A percentile compares a stretch with the other conserved stretches of the same genome.
These are phyloP conservation scores for Drosophila biarmipes DNA, from an alignment of 1,140 invertebrate species.

Conservation along the genomic window DNA sequence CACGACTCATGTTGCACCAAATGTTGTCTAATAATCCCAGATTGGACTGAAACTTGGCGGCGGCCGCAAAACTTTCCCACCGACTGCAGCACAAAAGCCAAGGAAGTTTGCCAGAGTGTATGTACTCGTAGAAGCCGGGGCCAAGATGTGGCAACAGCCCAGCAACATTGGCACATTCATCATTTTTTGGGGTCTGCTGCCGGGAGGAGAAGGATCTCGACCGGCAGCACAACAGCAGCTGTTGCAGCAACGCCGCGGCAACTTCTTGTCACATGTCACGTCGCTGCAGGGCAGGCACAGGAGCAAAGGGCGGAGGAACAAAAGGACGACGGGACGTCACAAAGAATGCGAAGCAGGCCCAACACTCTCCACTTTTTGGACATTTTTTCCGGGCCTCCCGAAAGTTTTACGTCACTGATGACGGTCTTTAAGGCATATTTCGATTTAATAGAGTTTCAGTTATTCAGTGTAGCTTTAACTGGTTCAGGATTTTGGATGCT, in stretches of 20 bases:
- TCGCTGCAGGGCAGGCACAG: slow-evolving; percentile 35
- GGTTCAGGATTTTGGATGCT: not conserved
- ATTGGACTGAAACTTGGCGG: slow-evolving; percentile 55
- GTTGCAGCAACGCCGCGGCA: slow-evolving; percentile 69
- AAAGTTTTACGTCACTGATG: slow-evolving; percentile 20
- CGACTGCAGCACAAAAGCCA: slow-evolving; percentile 28
- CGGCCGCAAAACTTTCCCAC: slow-evolving; percentile 63
- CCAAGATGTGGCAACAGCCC: slow-evolving; percentile 55
- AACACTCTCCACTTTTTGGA: slow-evolving; percentile 9
- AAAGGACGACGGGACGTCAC: slow-evolving; percentile 2
- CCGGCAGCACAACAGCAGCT: slow-evolving; percentile 54
- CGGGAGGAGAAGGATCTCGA: slow-evolving; percentile 21
- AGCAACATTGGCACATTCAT: slow-evolving; percentile 79
- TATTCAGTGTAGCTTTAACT: not conserved
- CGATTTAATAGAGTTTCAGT: not conserved
- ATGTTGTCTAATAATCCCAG: slow-evolving; percentile 72
- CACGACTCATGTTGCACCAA: slow-evolving; percentile 60
- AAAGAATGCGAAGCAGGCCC: slow-evolving; percentile 31
- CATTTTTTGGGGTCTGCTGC: slow-evolving; percentile 55
- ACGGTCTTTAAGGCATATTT: slow-evolving; percentile 8
- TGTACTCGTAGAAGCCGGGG: slow-evolving; percentile 16
- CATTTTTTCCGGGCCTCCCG: slow-evolving; percentile 7
- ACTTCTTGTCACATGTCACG: slow-evolving; percentile 82
- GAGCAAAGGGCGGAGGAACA: slow-evolving; percentile 1
- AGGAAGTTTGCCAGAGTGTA: slow-evolving; percentile 71